These are phyloP conservation scores for Cerastis rubricosa DNA, from an alignment of 2,888 invertebrate species.

Conservation along the genomic window DNA sequence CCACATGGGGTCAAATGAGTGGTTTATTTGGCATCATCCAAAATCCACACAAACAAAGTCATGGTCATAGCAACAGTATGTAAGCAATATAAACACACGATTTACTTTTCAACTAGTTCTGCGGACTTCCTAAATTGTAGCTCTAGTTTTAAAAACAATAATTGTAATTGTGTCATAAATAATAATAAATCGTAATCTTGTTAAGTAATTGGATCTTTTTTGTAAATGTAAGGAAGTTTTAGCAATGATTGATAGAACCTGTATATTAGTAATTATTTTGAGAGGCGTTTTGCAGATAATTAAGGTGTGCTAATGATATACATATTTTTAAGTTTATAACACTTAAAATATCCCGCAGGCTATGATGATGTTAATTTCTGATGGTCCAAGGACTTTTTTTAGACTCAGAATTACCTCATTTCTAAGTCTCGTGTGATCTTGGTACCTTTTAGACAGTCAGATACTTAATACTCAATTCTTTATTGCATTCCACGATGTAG, in stretches of 20 bases:
- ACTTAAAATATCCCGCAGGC: not conserved
- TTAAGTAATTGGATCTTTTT: conserved; percentile 28
- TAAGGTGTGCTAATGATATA: conserved; percentile 5
- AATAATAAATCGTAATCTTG: not conserved
- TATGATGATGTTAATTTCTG: not conserved
- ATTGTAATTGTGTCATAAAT: conserved; percentile 18
- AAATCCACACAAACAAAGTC: not conserved
- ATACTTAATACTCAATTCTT: too few relatives aligned
- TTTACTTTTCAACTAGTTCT: not conserved
- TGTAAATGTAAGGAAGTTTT: conserved; percentile 4
- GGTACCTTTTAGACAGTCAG: not conserved
- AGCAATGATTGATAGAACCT: conserved; percentile 22
- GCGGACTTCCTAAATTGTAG: conserved; percentile 2
- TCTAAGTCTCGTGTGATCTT: not conserved
- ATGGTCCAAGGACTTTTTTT: not conserved
- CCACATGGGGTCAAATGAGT: not conserved
- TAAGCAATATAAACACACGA: not conserved
- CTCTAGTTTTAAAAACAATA: not conserved
- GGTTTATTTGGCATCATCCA: not conserved
- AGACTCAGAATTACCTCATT: not conserved
- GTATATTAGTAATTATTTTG: conserved; percentile 1
- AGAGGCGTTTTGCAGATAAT: not conserved
- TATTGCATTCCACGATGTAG: too few relatives aligned
- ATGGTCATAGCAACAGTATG: not conserved
- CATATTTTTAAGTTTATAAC: not conserved